Evolutionary conservation across 2,113 vertebrate genomes (phyloP).

Genomic region (Grantiella picta): DNA sequence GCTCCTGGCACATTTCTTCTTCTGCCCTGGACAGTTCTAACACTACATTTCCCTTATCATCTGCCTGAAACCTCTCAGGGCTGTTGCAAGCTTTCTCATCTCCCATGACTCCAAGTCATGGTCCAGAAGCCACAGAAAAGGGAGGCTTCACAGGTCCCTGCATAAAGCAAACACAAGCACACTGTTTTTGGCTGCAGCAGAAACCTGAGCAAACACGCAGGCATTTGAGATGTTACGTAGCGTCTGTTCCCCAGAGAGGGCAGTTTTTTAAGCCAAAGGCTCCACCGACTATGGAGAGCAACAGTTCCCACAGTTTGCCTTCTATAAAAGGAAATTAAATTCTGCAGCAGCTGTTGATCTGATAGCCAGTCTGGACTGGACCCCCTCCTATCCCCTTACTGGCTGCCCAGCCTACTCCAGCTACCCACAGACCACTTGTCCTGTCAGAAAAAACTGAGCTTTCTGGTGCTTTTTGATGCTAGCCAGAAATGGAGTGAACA

Average conservation of each 20-base stretch:
- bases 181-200: not conserved
- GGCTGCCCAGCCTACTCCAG: not conserved
- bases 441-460: not conserved
- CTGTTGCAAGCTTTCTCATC: not conserved
- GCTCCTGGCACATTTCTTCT: not conserved
- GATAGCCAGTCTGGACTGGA: not conserved
- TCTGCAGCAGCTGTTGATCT: slow-evolving; percentile 24
- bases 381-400: not conserved
- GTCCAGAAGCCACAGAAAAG: not conserved
- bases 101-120: not conserved
- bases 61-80: accelerated
- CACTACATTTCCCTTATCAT: too few species aligned
- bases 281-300: not conserved
- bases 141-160: not conserved
- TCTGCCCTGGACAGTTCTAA: not conserved
- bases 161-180: not conserved
- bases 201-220: not conserved
- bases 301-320: slow-evolving; percentile 13
- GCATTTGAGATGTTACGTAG: not conserved
- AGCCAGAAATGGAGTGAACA: not conserved
- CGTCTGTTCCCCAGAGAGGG: not conserved
- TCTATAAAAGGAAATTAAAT: slow-evolving; percentile 48
- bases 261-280: not conserved
- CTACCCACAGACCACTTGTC: not conserved
- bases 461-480: not conserved